Conservation (phyloP, 1,140 invertebrate genomes). For the Arctopsyche grandis region DNA sequence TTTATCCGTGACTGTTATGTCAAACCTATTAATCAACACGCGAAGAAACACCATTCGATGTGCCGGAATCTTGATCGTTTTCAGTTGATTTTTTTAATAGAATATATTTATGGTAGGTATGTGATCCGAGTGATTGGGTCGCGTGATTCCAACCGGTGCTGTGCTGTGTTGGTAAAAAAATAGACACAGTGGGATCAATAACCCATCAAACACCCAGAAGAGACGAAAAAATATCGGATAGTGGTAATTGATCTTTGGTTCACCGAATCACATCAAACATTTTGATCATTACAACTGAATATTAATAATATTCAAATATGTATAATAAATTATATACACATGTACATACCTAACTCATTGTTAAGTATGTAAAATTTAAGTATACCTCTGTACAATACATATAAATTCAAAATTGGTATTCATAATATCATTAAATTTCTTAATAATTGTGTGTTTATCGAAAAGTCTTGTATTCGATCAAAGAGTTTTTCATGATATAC, state of each 20-base stretch:
- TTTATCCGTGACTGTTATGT: neutral
- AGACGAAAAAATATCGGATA: neutral
- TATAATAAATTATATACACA: no score
- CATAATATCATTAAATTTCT: no score
- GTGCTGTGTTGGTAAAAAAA: constrained; percentile 14
- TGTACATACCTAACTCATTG: no score
- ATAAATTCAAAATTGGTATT: no score
- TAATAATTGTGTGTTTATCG: no score
- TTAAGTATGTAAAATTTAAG: no score
- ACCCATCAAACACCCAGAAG: constrained; percentile 19
- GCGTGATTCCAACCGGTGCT: constrained; percentile 17
- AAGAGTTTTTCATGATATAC: no score
- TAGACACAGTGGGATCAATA: constrained; percentile 23
- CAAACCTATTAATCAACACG: constrained; percentile 22
- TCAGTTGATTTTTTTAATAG: neutral
- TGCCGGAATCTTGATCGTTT: constrained; percentile 22
- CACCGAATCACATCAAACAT: neutral
- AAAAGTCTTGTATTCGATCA: no score
- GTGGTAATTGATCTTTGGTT: neutral
- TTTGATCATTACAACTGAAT: neutral
- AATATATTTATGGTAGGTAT: constrained; percentile 13
- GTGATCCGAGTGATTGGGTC: constrained; percentile 30
- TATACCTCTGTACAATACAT: no score
- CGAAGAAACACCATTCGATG: neutral
- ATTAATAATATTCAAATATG: no score